A percentile compares a stretch with the other conserved stretches of the same genome.
These are phyloP conservation scores for Psettodes erumei DNA, from an alignment of 2,113 vertebrate genomes.

Conservation along the genomic window DNA sequence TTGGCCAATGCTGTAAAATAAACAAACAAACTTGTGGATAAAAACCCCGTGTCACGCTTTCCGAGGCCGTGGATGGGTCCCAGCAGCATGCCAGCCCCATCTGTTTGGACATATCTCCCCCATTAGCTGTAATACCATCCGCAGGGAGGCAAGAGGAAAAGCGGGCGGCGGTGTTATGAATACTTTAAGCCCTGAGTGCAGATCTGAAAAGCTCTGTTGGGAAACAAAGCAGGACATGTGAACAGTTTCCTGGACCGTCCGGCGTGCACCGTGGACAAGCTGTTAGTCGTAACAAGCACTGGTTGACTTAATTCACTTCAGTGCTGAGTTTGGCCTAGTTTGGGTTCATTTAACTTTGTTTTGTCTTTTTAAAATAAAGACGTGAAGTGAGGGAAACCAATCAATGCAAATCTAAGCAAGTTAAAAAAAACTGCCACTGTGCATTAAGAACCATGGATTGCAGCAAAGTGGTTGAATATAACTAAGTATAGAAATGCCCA, in stretches of 20 bases:
- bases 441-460: background rate
- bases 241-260: conserved; percentile 41
- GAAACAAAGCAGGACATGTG: conserved; percentile 43
- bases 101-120: conserved; percentile 63
- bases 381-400: background rate
- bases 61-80: conserved; percentile 14
- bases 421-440: background rate
- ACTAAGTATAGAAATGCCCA: no score
- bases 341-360: conserved; percentile 5
- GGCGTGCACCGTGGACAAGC: background rate
- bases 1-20: conserved; percentile 12
- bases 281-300: conserved; percentile 4
- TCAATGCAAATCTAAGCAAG: background rate
- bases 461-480: no score
- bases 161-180: conserved; percentile 60
- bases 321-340: background rate
- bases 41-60: conserved; percentile 25
- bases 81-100: conserved; percentile 56
- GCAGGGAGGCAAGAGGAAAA: conserved; percentile 48
- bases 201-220: conserved; percentile 50
- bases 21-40: conserved; percentile 18
- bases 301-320: background rate
- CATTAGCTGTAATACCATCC: conserved; percentile 63
- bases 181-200: conserved; percentile 62
- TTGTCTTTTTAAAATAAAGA: background rate